Base-by-base conservation (phyloP, 2,113 vertebrate species). In the Cisticola juncidis region DNA sequence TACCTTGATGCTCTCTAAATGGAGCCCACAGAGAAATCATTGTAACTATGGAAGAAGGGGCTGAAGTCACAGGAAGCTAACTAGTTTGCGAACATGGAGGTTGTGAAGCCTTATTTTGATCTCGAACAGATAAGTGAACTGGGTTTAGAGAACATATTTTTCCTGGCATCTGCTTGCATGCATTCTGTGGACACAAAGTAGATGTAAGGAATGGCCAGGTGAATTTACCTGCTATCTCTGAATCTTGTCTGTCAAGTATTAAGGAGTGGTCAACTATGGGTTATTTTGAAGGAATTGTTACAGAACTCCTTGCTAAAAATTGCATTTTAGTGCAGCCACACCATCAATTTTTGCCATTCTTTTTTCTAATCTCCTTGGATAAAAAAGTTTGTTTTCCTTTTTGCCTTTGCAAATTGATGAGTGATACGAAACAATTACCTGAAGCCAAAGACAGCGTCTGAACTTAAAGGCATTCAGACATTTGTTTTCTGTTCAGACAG, bases 31-130 rank as follows among this genome's bases (percentile, higher is more conserved):
- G 87, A 84, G 83, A 97, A 96, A 95, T 91, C 0, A 35, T 56
- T 96, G 51, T 44, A 94, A 70, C 76, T 18, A 42, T 83, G 53
- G 65, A 84, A 84, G 38, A 93, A 95, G 38, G 11, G 54, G 53
- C 54, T 68, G 80, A 58, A 96, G 81, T 91, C 40, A 14, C 2
- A 51, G 80, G 70, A 24, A 94, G 44, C 25, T 94, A 95, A 96
- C 88, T 94, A 93, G 92, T 94, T 86, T 81, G 81, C 44, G 72
- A 20, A 89, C 23, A 61, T 31, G 72, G 57, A 28, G 5, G 35
- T 80, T 48, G 64, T 69, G 64, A 88, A 93, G 42, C 9, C n/a
- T 33, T 89, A 58, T 51, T 95, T 96, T 96, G 14, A 62, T 71
- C 80, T 85, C 85, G 48, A 84, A 81, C 58, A 87, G 66, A n/a